Conservation (phyloP, 2,113 vertebrate species). For the Rhinichthys klamathensis region DNA sequence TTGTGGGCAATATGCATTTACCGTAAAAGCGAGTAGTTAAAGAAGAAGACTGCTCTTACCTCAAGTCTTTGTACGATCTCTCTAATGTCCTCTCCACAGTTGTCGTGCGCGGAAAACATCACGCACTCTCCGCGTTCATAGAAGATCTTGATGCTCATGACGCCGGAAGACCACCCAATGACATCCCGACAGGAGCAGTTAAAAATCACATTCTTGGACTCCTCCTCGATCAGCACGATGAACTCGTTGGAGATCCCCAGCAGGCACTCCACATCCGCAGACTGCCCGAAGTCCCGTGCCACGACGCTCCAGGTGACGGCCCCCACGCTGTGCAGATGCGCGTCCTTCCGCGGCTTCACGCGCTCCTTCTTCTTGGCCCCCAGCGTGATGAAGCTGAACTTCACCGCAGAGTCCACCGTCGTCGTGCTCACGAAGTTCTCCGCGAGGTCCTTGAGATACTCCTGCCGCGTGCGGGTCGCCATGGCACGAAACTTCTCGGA, state of each 20-base stretch:
- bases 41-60: constrained; percentile 72
- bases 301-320: constrained; percentile 92
- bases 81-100: constrained; percentile 86
- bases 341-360: constrained; percentile 87
- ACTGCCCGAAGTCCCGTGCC: constrained; percentile 90
- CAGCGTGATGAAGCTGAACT: constrained; percentile 97
- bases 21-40: neutral
- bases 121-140: constrained; percentile 96
- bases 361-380: constrained; percentile 96
- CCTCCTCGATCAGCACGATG: constrained; percentile 92
- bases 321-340: constrained; percentile 87
- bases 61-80: constrained; percentile 94
- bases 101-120: constrained; percentile 87
- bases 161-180: constrained; percentile 95
- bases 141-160: constrained; percentile 93
- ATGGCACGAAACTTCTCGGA: constrained; percentile 96
- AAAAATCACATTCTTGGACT: constrained; percentile 94
- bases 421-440: constrained; percentile 95
- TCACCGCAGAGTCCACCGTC: constrained; percentile 89
- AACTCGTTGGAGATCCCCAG: constrained; percentile 96
- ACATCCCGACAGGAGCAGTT: constrained; percentile 98
- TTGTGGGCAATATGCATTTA: no score
- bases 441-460: constrained; percentile 95
- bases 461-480: constrained; percentile 95
- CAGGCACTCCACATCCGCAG: constrained; percentile 88